Evolutionary conservation across 2,113 vertebrate genomes (phyloP), one percentile per base, ranked within the genome.

Genomic region (Micromys minutus): DNA sequence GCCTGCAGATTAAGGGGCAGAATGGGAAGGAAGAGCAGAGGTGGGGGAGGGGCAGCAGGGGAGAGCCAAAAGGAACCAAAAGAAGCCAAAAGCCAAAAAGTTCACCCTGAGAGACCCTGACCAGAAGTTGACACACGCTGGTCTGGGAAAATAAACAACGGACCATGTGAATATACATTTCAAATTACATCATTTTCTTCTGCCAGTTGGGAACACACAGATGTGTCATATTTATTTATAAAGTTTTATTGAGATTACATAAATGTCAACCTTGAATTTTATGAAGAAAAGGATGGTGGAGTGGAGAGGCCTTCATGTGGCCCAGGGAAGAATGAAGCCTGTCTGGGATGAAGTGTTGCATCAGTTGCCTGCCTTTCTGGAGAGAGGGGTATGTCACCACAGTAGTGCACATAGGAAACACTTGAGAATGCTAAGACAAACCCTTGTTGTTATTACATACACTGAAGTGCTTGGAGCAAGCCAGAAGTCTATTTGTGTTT

Each of bases 241-340:
- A 96, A 97, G 86, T 26, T 95, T 96, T 95, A 89, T 52, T 90
- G 61, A 42, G 85, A 84, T 94, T 95, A 90, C 7, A 50, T 36
- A 74, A 85, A 55, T 24, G 45, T 29, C 31, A n/a, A 0, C 84
- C 52, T 55, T 90, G 57, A 96, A 93, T 47, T 93, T 94, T 86
- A 77, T 65, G 67, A 74, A 84, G 3, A 92, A 69, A 89, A 83
- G 6, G 85, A 67, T 7, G 11, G 9, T 4, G 69, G 69, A 42
- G 24, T 5, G 11, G 74, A 61, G 12, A 39, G 71, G 85, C 39
- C n/a, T 61, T 31, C 6, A 15, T 39, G 77, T 71, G 59, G 31
- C 34, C 0, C 21, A n/a, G 29, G 83, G 63, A 24, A 15, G 67
- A 77, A 84, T 19, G 34, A 31, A 84, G n/a, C 72, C 39, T 34